These are phyloP conservation scores for Linepithema humile DNA, from an alignment of 1,140 invertebrate species.

Conservation along the genomic window DNA sequence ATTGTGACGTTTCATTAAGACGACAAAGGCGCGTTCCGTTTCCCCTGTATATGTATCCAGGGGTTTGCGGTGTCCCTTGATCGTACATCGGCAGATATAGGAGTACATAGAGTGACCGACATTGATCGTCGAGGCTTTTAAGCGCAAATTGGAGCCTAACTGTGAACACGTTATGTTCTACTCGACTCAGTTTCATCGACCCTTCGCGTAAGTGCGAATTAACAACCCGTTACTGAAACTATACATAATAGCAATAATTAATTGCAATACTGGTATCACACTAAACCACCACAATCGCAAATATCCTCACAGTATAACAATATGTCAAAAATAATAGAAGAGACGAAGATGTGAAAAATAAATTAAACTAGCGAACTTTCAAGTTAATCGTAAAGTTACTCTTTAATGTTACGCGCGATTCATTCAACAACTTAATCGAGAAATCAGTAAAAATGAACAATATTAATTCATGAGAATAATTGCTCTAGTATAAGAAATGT, in stretches of 20 bases:
- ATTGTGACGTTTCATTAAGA: slow-evolving; percentile 75
- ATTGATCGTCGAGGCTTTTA: slow-evolving; percentile 57
- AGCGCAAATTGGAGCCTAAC: slow-evolving; percentile 62
- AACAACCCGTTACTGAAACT: slow-evolving; percentile 13
- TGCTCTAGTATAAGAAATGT: neutral
- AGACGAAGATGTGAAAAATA: no score
- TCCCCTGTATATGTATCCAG: neutral
- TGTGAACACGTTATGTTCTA: slow-evolving; percentile 42
- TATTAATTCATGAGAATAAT: slow-evolving; percentile 10
- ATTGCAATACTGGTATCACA: slow-evolving; percentile 13
- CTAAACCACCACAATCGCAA: neutral
- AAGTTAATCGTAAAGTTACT: neutral
- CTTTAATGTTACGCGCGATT: neutral
- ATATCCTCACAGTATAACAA: neutral
- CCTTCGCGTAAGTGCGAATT: slow-evolving; percentile 39
- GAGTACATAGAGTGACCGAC: slow-evolving; percentile 25
- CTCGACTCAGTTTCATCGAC: slow-evolving; percentile 29
- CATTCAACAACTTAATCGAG: neutral
- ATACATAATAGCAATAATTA: slow-evolving; percentile 29
- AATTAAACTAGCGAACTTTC: neutral
- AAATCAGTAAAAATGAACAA: neutral
- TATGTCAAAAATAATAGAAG: neutral
- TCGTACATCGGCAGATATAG: slow-evolving; percentile 30
- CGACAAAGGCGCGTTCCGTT: slow-evolving; percentile 63
- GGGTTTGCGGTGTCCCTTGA: slow-evolving; percentile 26